Conservation (phyloP, 2,797 vertebrate genomes). For the Gouania willdenowi region DNA sequence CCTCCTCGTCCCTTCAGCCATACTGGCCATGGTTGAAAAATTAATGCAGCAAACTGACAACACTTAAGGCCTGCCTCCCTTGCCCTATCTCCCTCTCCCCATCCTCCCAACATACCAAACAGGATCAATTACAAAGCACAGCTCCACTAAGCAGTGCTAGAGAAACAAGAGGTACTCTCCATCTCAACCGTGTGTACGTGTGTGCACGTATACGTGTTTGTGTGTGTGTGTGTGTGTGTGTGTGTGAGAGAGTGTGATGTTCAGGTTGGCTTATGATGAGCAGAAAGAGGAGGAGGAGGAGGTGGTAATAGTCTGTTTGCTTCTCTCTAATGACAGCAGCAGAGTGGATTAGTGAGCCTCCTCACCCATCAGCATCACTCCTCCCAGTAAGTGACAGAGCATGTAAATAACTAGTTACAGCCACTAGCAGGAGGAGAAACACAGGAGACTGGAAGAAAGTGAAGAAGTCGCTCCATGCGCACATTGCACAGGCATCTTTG, state of each 20-base stretch:
- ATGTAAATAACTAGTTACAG: constrained; percentile 67
- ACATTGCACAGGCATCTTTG: background rate
- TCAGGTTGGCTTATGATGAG: constrained; percentile 59
- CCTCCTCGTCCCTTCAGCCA: constrained; percentile 60
- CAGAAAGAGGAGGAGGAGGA: constrained; percentile 59
- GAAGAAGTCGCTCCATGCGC: background rate
- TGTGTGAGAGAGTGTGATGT: constrained; percentile 5
- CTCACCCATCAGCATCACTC: constrained; percentile 68
- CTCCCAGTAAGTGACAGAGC: constrained; percentile 61
- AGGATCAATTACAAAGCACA: constrained; percentile 79
- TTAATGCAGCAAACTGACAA: constrained; percentile 78
- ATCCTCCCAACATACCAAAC: constrained; percentile 61
- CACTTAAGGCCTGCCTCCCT: constrained; percentile 64
- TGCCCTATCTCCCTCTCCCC: constrained; percentile 18
- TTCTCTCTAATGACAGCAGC: constrained; percentile 71
- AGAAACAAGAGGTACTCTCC: constrained; percentile 67
- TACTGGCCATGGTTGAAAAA: constrained; percentile 71
- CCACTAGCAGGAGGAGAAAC: constrained; percentile 39
- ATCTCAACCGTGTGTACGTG: constrained; percentile 42
- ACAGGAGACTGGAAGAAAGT: constrained; percentile 4
- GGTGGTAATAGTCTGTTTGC: constrained; percentile 73
- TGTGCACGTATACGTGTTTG: constrained; percentile 11
- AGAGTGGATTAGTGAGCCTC: constrained; percentile 70
- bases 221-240: constrained; percentile 14
- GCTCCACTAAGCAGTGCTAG: constrained; percentile 60